Conservation (phyloP, 2,888 invertebrate species). For the Achlya flavicornis region DNA sequence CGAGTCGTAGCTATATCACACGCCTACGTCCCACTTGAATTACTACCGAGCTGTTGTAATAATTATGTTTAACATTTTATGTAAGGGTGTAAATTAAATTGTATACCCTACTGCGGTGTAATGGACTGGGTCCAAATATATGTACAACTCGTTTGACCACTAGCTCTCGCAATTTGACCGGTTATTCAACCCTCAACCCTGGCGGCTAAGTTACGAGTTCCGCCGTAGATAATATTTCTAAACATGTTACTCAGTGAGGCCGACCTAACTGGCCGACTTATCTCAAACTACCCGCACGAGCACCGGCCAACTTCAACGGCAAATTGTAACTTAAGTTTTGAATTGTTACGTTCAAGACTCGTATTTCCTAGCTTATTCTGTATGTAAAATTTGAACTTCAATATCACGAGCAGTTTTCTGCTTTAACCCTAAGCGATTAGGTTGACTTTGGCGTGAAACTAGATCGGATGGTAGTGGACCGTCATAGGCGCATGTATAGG, state of each 20-base stretch:
- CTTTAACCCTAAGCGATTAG: not conserved
- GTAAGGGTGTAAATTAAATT: too few relatives aligned
- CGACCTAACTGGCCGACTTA: slow-evolving; percentile 5
- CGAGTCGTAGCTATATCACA: not conserved
- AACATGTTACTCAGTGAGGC: not conserved
- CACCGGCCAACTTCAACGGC: slow-evolving; percentile 1
- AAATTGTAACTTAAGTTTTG: slow-evolving; percentile 15
- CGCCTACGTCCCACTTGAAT: not conserved
- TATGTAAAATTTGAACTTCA: not conserved
- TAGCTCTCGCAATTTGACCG: not conserved
- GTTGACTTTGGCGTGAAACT: not conserved
- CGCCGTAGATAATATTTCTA: not conserved
- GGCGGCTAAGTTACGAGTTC: not conserved
- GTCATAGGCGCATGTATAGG: slow-evolving; percentile 11
- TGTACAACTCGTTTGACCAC: not conserved
- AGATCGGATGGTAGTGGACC: not conserved
- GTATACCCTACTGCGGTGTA: not conserved
- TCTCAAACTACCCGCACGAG: slow-evolving; percentile 6
- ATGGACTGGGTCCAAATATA: not conserved
- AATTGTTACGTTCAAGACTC: slow-evolving; percentile 23
- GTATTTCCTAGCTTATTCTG: slow-evolving; percentile 22
- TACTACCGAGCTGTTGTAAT: not conserved
- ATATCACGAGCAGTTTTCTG: not conserved
- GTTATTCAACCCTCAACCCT: not conserved
- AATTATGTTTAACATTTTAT: not conserved